Percentiles rank a stretch among this genome's conserved stretches.
Evolutionary conservation across 1,140 invertebrate genomes (phyloP).

Genomic region (Philotrypesis tridentata): DNA sequence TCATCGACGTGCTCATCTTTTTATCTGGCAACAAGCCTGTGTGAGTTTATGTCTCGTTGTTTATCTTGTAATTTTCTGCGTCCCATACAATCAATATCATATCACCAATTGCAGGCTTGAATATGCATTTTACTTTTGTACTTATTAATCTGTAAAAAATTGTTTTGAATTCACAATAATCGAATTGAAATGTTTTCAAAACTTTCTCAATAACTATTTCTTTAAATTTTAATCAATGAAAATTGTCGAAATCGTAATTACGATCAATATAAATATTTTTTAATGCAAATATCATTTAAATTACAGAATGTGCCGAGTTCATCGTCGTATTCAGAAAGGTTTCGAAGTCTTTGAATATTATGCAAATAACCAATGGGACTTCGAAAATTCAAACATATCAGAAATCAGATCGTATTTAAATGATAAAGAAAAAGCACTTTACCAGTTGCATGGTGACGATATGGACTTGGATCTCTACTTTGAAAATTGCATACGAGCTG

Average conservation of each 20-base stretch:
- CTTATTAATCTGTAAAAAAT: too few species aligned
- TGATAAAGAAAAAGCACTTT: slow-evolving; percentile 77
- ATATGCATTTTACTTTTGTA: too few species aligned
- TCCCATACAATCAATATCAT: too few species aligned
- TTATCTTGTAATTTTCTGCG: too few species aligned
- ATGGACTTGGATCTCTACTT: slow-evolving; percentile 84
- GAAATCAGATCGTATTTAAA: slow-evolving; percentile 77
- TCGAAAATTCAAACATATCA: slow-evolving; percentile 78
- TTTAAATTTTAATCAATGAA: not conserved
- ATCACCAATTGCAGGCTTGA: too few species aligned
- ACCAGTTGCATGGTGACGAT: slow-evolving; percentile 82
- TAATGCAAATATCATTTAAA: not conserved
- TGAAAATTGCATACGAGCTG: slow-evolving; percentile 81
- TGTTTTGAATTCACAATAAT: too few species aligned
- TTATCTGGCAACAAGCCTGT: slow-evolving; percentile 87
- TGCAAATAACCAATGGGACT: slow-evolving; percentile 90
- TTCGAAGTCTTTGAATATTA: slow-evolving; percentile 91
- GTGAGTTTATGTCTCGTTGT: slow-evolving; percentile 77
- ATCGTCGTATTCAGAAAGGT: slow-evolving; percentile 85
- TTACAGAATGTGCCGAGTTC: slow-evolving; percentile 81
- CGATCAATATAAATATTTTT: too few species aligned
- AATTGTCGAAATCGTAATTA: not conserved
- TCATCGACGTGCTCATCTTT: slow-evolving; percentile 84
- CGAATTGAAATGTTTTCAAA: too few species aligned
- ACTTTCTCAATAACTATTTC: too few species aligned